Percentiles rank a stretch among this genome's conserved stretches.
These are phyloP conservation scores for Euglossa dilemma DNA, from an alignment of 1,140 invertebrate genomes.

Conservation along the genomic window DNA sequence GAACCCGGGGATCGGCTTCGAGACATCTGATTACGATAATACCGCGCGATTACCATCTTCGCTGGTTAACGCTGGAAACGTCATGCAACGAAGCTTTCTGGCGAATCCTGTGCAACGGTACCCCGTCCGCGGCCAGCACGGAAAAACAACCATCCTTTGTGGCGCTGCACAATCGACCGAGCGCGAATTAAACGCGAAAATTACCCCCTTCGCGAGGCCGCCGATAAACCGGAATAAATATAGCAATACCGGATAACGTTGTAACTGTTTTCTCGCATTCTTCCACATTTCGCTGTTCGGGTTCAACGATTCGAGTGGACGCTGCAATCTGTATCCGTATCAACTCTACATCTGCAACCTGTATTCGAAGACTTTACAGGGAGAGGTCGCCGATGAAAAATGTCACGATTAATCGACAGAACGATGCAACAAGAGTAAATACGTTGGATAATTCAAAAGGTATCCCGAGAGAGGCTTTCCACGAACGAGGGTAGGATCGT, in stretches of 20 bases:
- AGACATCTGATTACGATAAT: conserved; percentile 8
- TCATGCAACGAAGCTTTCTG: conserved; percentile 4
- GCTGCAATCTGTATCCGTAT: neutral
- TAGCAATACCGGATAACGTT: neutral
- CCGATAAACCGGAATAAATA: neutral
- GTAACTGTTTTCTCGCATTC: neutral
- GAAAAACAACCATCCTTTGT: neutral
- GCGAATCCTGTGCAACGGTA: conserved; percentile 17
- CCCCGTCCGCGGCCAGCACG: neutral
- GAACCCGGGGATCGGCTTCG: neutral
- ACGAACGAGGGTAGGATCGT: neutral
- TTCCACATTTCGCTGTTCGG: neutral
- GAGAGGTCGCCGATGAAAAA: neutral
- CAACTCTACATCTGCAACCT: neutral
- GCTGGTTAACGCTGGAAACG: neutral
- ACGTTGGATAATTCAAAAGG: neutral
- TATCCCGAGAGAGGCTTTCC: neutral
- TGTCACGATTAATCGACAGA: neutral
- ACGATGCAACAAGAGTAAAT: neutral
- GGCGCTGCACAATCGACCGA: neutral
- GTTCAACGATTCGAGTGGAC: neutral
- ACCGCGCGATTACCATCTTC: neutral
- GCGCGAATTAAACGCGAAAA: conserved; percentile 13
- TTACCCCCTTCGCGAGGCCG: neutral
- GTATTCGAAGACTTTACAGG: too few relatives aligned